These are phyloP conservation scores for Aphidoletes aphidimyza DNA, from an alignment of 2,888 invertebrate species.

Conservation along the genomic window DNA sequence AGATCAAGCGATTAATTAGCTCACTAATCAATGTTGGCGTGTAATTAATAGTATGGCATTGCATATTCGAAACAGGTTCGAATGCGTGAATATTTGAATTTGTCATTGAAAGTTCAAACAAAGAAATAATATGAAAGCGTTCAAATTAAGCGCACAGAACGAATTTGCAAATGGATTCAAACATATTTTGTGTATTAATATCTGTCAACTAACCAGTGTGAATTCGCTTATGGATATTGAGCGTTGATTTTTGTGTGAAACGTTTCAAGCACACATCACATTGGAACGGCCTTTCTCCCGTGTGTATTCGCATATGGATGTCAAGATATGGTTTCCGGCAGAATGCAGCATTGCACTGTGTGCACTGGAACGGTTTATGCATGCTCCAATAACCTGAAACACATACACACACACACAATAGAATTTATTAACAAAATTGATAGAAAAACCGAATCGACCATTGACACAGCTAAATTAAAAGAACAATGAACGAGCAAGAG, in stretches of 20 bases:
- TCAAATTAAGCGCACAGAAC: too few relatives aligned
- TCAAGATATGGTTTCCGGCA: constrained; percentile 82
- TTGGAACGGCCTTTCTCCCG: constrained; percentile 69
- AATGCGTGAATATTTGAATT: too few relatives aligned
- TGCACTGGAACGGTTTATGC: constrained; percentile 71
- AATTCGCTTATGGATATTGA: constrained; percentile 82
- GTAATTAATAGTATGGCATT: too few relatives aligned
- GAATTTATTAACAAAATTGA: constrained; percentile 9
- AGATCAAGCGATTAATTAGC: too few relatives aligned
- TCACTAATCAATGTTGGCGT: too few relatives aligned
- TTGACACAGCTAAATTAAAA: not conserved
- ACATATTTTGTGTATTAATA: too few relatives aligned
- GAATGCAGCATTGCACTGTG: constrained; percentile 71
- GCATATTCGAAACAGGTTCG: too few relatives aligned
- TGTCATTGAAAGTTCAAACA: too few relatives aligned
- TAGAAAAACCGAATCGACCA: not conserved
- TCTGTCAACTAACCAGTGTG: constrained; percentile 69
- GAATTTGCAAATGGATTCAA: too few relatives aligned
- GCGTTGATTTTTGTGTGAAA: constrained; percentile 84
- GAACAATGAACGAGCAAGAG: constrained; percentile 41
- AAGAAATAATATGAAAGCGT: too few relatives aligned
- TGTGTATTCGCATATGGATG: constrained; percentile 72
- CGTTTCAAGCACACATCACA: constrained; percentile 82
- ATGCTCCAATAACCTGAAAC: constrained; percentile 62
- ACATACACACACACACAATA: too few relatives aligned